Base-by-base conservation (phyloP, 2,888 invertebrate species). In the Eupithecia centaureata region DNA sequence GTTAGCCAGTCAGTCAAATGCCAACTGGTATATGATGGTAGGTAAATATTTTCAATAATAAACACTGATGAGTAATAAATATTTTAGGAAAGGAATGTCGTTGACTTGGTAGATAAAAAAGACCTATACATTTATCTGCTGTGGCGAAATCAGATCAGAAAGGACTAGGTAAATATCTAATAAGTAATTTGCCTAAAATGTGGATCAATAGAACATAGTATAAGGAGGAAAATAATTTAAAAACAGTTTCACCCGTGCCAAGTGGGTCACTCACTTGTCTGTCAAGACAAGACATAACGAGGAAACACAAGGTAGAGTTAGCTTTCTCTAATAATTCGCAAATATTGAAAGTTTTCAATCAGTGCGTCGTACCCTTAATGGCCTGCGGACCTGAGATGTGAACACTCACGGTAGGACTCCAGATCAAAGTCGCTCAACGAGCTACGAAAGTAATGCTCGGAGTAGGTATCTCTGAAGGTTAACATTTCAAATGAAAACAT, bases 211-310 rank as follows among this genome's bases (percentile, higher is more conserved):
- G 63, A 65, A 63, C 60, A 70, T 77, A 52, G 33, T 63, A 67
- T 77, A 80, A 83, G 82, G 86, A 84, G 80, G 71, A 77, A 79
- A 76, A 80, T 79, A 77, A 77, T 85, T 79, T 77, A 81, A 85
- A 88, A 83, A 82, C 79, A 63, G 75, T 77, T 79, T 75, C 75
- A 73, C 71, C 71, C 70, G 82, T 90, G 91, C 91, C 91, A 91
- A 91, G 82, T 91, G 79, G 91, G 91, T 89, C 89, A 88, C 91
- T 89, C 89, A 88, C 83, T 81, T 82, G 85, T 85, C 85, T 81
- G 80, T 83, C 86, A 83, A 81, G 83, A 79, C 77, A 79, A 81
- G 83, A 79, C 77, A 79, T 80, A 82, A 78, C 72, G 75, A 80
- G 80, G 80, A 84, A 85, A 83, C 77, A 71, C 73, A 73, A 79